These are phyloP conservation scores for Pygmarrhopalites habei DNA, from an alignment of 1,140 invertebrate genomes.

Conservation along the genomic window DNA sequence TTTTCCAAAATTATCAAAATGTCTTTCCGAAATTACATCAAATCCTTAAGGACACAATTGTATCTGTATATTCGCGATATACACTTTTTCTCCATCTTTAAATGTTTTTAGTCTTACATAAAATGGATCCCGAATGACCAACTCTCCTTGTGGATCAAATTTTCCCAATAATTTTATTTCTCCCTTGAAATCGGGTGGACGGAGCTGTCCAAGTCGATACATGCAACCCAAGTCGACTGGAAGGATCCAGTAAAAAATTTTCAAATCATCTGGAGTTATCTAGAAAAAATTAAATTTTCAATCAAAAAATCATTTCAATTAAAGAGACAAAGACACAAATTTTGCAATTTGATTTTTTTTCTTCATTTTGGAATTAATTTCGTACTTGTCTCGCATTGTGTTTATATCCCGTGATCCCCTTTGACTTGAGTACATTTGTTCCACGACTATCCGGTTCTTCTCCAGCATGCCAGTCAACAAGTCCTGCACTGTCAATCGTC, in stretches of 20 bases:
- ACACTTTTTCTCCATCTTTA: too few relatives aligned
- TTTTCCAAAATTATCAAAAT: too few relatives aligned
- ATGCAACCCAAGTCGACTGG: conserved; percentile 85
- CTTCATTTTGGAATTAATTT: not conserved
- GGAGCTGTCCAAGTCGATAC: conserved; percentile 54
- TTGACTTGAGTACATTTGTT: conserved; percentile 58
- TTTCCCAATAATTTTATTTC: conserved; percentile 70
- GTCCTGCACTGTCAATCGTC: conserved; percentile 81
- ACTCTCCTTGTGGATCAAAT: conserved; percentile 68
- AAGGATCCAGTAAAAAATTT: conserved; percentile 75
- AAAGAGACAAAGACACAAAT: not conserved
- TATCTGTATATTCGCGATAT: too few relatives aligned
- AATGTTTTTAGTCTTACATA: too few relatives aligned
- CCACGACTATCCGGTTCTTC: conserved; percentile 70
- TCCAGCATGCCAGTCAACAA: conserved; percentile 76
- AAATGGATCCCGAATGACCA: conserved; percentile 82
- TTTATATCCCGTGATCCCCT: conserved; percentile 61
- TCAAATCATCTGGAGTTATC: conserved; percentile 63
- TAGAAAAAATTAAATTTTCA: conserved; percentile 43
- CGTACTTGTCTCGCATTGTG: conserved; percentile 68
- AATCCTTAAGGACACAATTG: too few relatives aligned
- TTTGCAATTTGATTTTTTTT: not conserved
- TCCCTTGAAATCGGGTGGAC: conserved; percentile 56
- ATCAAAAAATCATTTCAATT: not conserved
- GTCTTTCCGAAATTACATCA: too few relatives aligned